A percentile compares a stretch with the other conserved stretches of the same genome.
These are phyloP conservation scores for Stomatorhinus ivindoensis DNA, from an alignment of 2,113 vertebrate genomes.

Conservation along the genomic window DNA sequence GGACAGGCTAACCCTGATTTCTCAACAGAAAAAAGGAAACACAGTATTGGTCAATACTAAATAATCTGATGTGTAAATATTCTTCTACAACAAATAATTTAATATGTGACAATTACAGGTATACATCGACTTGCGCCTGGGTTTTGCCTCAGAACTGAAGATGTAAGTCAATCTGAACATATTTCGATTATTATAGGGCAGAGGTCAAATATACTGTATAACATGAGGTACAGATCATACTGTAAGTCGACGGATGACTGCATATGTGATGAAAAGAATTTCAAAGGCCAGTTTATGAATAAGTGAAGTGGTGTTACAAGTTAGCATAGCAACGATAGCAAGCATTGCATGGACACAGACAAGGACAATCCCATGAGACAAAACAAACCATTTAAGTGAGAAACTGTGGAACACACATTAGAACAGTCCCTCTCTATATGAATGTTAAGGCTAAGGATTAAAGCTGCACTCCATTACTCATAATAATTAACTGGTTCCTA, in stretches of 20 bases:
- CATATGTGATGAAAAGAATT: constrained; percentile 18
- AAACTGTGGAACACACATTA: neutral
- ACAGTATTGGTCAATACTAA: too few relatives aligned
- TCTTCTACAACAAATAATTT: neutral
- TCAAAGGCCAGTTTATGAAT: constrained; percentile 15
- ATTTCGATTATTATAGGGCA: neutral
- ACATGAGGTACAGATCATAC: neutral
- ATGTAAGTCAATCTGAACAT: neutral
- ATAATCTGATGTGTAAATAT: neutral
- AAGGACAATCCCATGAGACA: neutral
- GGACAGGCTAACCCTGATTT: neutral
- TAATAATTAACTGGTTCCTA: constrained; percentile 26
- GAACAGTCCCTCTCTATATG: neutral
- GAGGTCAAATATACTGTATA: neutral
- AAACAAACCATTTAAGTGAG: neutral
- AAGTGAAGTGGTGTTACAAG: neutral
- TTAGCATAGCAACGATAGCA: neutral
- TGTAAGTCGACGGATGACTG: neutral
- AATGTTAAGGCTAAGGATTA: constrained; percentile 9
- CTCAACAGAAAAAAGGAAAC: neutral
- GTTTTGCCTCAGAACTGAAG: neutral
- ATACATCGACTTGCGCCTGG: neutral
- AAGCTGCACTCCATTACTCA: neutral
- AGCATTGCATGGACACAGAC: neutral
- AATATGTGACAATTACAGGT: constrained; percentile 14